A percentile compares a stretch with the other conserved stretches of the same genome.
Evolutionary conservation across 1,140 invertebrate species (phyloP).

Genomic region (Drosophila punjabiensis): DNA sequence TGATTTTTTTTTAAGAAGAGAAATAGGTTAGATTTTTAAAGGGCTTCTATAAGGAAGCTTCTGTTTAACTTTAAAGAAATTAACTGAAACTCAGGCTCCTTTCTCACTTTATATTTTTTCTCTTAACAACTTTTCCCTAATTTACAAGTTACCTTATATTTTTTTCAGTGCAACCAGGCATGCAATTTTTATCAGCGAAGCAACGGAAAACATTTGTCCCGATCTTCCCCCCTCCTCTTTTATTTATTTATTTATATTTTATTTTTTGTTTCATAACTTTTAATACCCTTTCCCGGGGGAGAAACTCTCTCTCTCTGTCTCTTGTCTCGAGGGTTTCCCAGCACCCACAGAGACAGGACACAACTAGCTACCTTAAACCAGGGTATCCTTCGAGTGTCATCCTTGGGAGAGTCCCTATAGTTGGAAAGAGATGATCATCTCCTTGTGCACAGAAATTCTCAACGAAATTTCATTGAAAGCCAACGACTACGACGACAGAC

Average conservation of each 20-base stretch:
- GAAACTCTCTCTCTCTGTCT: background rate
- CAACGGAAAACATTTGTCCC: conserved; percentile 70
- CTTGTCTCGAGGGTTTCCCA: background rate
- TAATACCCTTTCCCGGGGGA: conserved; percentile 11
- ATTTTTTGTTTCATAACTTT: conserved; percentile 28
- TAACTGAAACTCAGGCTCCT: too few relatives aligned
- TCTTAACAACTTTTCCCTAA: too few relatives aligned
- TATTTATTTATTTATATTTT: too few relatives aligned
- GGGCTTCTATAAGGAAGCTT: too few relatives aligned
- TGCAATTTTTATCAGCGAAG: conserved; percentile 65
- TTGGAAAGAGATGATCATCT: conserved; percentile 7
- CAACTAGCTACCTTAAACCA: background rate
- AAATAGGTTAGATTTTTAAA: too few relatives aligned
- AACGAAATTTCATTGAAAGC: conserved; percentile 71
- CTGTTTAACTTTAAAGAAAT: background rate
- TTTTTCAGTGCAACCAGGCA: background rate
- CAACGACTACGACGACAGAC: conserved; percentile 35
- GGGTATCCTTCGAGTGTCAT: conserved; percentile 16
- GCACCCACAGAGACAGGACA: background rate
- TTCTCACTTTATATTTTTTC: too few relatives aligned
- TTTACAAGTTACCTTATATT: background rate
- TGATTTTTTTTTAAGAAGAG: too few relatives aligned
- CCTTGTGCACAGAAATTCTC: conserved; percentile 59
- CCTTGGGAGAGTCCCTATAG: too few relatives aligned
- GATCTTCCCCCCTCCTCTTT: conserved; percentile 10